A percentile compares a stretch with the other conserved stretches of the same genome.
phyloP scores from a whole-genome alignment of 2,797 vertebrate genomes.

The Choloepus didactylus region DNA sequence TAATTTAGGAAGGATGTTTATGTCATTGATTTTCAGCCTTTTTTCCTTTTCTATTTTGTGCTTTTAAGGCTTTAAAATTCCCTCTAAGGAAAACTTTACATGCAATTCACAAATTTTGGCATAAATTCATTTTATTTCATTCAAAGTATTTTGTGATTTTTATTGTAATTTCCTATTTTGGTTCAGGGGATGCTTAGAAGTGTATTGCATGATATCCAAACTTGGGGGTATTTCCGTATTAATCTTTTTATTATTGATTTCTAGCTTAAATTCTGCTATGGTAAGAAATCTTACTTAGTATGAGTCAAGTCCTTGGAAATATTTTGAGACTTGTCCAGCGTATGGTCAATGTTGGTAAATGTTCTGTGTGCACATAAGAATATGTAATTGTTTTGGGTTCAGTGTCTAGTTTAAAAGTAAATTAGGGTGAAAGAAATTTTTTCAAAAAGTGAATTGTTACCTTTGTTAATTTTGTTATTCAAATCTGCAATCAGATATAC shows the following conservation, averaged over 20 bases:
- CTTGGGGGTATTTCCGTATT: neutral
- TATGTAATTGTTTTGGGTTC: neutral
- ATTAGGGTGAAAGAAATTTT: too few species aligned
- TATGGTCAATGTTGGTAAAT: neutral
- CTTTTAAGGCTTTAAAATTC: neutral
- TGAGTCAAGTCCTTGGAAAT: neutral
- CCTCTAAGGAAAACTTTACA: neutral
- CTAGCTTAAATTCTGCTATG: neutral
- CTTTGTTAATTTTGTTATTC: neutral
- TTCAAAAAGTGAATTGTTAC: neutral
- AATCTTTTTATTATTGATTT: neutral
- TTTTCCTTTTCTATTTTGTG: neutral
- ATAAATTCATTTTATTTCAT: neutral
- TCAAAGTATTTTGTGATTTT: neutral
- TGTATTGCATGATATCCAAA: neutral
- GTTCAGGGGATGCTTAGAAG: neutral
- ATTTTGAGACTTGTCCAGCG: neutral
- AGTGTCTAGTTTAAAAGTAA: neutral
- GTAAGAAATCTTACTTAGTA: neutral
- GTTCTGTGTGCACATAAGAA: neutral
- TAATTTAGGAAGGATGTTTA: neutral
- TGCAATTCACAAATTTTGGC: neutral
- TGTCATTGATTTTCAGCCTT: neutral
- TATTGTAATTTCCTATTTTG: neutral
- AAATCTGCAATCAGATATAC: neutral